Evolutionary conservation across 2,797 vertebrate genomes (phyloP), one percentile per base, ranked within the genome.

Genomic region (Muraenolepis orangiensis): DNA sequence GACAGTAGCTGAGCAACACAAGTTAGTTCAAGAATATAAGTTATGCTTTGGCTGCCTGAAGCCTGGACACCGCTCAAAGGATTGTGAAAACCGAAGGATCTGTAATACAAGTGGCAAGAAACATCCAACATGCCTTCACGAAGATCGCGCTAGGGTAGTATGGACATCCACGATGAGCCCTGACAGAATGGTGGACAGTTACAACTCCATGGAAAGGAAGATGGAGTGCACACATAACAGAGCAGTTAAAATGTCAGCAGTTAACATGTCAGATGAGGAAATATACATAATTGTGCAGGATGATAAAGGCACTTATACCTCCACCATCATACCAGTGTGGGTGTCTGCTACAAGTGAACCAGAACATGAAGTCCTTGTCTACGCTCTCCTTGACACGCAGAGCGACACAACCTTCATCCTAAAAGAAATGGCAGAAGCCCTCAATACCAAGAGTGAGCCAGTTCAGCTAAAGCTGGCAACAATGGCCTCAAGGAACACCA

Each of bases 341-440:
- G 66, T 85, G 6, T 86, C 83, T 46, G 8, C 74, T 0, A 29
- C n/a, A 72, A 66, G 26, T 26, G 11, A 83, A 5, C 79, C 61
- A 26, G 36, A 75, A 5, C 0, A 2, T 57, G 76, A 85, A 77
- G 38, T 82, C 40, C 78, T 86, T 46, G 64, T 84, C 11, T 82
- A 81, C 1, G 75, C 74, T n/a, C 76, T 84, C 14, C 71, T 86
- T 11, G 78, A 85, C 40, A 83, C 74, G 34, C 80, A 82, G 29
- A 86, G 78, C 8, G 51, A 80, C 80, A 4, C 79, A n/a, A n/a
- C 74, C 5, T 87, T 84, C 10, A 36, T 87, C 10, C 29, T 82
- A 0, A 14, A 80, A 40, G 79, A 77, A 20, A 76, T 28, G 4
- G 73, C 77, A 46, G 42, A 46, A 16, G 28, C 69, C 40, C 36